phyloP scores from a whole-genome alignment of 2,888 invertebrate species.

The Scrobipalpa costella region DNA sequence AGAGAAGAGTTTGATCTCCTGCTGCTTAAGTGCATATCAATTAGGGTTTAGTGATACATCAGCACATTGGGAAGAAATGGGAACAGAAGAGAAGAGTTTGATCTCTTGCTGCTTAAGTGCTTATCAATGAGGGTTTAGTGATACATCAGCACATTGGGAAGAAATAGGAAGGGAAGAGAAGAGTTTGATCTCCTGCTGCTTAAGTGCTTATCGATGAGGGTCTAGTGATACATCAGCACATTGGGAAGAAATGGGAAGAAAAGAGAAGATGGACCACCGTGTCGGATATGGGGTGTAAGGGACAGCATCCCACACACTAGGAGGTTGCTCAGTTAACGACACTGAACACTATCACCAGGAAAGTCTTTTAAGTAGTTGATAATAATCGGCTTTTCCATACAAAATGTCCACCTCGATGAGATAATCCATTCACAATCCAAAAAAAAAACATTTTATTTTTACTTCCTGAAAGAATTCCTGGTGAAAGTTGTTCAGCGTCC shows the following conservation, averaged over 20 bases:
- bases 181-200: constrained; percentile 92
- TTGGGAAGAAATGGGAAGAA: constrained; percentile 15
- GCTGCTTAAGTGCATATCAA: constrained; percentile 96
- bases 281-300: too few species aligned
- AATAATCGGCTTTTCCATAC: too few species aligned
- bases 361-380: too few species aligned
- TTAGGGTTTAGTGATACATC: constrained; percentile 75
- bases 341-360: too few species aligned
- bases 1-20: constrained; percentile 87
- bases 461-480: too few species aligned
- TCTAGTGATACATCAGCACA: constrained; percentile 67
- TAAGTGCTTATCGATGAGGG: constrained; percentile 92
- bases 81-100: constrained; percentile 47
- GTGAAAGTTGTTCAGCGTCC: too few species aligned
- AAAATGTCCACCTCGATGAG: too few species aligned
- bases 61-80: constrained; percentile 7
- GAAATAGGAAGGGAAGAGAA: constrained; percentile 16
- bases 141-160: constrained; percentile 48
- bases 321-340: too few species aligned
- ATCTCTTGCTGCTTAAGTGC: constrained; percentile 96
- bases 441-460: too few species aligned
- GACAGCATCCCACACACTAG: too few species aligned
- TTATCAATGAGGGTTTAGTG: constrained; percentile 86
- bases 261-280: not conserved
- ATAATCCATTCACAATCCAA: too few species aligned